Base-by-base conservation (phyloP, 1,140 invertebrate genomes). In the Lordiphosa stackelbergi region DNA sequence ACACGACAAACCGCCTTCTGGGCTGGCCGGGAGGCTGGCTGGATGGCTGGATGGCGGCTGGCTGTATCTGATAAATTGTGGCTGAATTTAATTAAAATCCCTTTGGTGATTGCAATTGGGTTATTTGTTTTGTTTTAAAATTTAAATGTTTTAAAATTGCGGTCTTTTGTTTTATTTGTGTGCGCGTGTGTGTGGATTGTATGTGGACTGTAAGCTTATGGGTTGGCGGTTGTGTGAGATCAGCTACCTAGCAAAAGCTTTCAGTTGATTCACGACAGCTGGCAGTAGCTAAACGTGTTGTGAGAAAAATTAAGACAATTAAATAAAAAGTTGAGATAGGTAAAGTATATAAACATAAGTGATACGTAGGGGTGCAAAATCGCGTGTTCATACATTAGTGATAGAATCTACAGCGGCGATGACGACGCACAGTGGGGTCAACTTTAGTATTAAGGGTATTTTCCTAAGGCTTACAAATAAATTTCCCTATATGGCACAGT, bases 41-140 rank as follows among this genome's bases (percentile, higher is more conserved):
- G n/a, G n/a, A n/a, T 49, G 47, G 46, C 46, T 36, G 16, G 16
- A 4, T 4, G 8, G 43, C 4, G 3, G 2, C 48, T 53, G 49
- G 13, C 45, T 41, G 47, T 31, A 6, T 36, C 58, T 65, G 61
- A 79, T 63, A 62, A 79, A 78, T 78, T 58, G 61, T 56, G n/a
- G 42, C 46, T 65, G 43, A 71, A 69, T 68, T 81, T 81, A 74
- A 79, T 81, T 74, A 71, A 74, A 60, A 64, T 53, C 58, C 40
- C 13, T 63, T 64, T 42, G 10, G 42, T 40, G 48, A 63, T 71
- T 61, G 54, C 55, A 68, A 41, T 59, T 53, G 53, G 48, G 51
- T 55, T 47, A 37, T 37, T 34, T 12, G 53, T 56, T 35, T 38
- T 19, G 35, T 43, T 35, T 28, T 8, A 41, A 45, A 36, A 43